Base-by-base conservation (phyloP, 2,113 vertebrate genomes). In the Panurus biarmicus region DNA sequence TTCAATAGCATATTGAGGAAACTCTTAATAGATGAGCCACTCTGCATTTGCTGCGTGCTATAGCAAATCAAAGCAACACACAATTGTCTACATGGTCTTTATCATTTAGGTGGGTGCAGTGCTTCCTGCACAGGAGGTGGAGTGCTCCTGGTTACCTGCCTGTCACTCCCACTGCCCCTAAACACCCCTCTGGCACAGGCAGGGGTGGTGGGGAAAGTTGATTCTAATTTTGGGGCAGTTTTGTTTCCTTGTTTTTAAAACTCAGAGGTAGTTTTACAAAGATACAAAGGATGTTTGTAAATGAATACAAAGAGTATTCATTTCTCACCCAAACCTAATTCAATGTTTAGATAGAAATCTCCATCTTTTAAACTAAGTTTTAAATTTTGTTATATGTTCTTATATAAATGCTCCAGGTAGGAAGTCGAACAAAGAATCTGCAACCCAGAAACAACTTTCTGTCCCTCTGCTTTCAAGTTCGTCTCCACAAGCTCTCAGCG, bases 11-110 rank as follows among this genome's bases (percentile, higher is more conserved):
- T 58, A 57, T 51, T 44, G 54, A 26, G 29, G 35, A 88, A 16
- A 70, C 10, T 44, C 20, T 40, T 82, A 67, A 62, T 7, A 24
- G 18, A 40, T 1, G 1, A 80, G 19, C 21, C 47, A 86, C 44
- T 22, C 48, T 40, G 20, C 5, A 12, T 36, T 72, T 44, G 9
- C 45, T 57, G 18, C 0, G 0, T 11, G 3, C 26, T 69, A 79
- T 17, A 45, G 35, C 21, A 81, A 70, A 53, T 60, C 31, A 64
- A 56, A 40, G 44, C 17, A 74, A 58, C 1, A 5, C 18, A 42
- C 26, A 22, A 36, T 50, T 84, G 61, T 80, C 50, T 57, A 11
- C 23, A 42, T 17, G 10, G 53, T 61, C 20, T 40, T 8, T 23
- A 42, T 36, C 0, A 0, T 33, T 42, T 10, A 29, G 20, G 19